Conservation (phyloP, 2,888 invertebrate genomes). For the Lithosia quadra region DNA sequence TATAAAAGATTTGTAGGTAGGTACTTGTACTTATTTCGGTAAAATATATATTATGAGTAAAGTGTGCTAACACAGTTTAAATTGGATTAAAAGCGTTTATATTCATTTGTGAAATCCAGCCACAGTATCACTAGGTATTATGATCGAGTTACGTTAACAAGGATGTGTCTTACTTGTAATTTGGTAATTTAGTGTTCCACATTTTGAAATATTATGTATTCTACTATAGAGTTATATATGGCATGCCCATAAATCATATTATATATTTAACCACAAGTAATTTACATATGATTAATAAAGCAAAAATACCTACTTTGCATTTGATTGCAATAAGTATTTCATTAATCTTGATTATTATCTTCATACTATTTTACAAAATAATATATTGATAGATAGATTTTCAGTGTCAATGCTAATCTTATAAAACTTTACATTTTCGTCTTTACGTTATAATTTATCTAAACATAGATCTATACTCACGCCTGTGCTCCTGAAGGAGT, state of each 20-base stretch:
- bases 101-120: background rate
- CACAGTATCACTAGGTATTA: background rate
- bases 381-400: background rate
- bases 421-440: background rate
- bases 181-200: background rate
- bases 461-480: background rate
- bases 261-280: too few relatives aligned
- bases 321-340: background rate
- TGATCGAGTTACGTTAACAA: background rate
- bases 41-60: too few relatives aligned
- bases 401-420: background rate
- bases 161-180: background rate
- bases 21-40: too few relatives aligned
- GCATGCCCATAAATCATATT: background rate
- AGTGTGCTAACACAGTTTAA: background rate
- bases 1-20: too few relatives aligned
- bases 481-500: background rate
- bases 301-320: too few relatives aligned
- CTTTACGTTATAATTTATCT: background rate
- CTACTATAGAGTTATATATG: background rate
- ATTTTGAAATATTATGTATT: background rate
- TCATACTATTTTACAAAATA: background rate
- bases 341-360: background rate
- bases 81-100: too few relatives aligned
- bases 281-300: too few relatives aligned